Evolutionary conservation across 2,888 invertebrate genomes (phyloP).

Genomic region (Homarus gammarus): DNA sequence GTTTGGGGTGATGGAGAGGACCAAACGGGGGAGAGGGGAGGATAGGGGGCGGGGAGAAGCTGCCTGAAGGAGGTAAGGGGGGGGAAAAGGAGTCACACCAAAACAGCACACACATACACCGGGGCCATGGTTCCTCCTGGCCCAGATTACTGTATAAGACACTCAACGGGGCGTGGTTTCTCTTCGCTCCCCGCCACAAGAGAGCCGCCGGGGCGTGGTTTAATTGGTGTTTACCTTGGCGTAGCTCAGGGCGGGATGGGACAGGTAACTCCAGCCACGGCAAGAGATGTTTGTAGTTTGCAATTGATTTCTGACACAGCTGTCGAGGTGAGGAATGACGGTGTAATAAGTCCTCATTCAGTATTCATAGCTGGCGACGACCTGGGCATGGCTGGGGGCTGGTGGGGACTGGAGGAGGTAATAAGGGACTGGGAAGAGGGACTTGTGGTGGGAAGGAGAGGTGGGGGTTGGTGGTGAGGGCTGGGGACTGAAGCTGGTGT

Average conservation of each 20-base stretch:
- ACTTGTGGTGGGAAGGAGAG: no score
- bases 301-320: conserved; percentile 42
- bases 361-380: conserved; percentile 36
- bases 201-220: background rate
- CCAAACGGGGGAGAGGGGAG: background rate
- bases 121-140: conserved; percentile 13
- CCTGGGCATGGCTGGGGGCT: no score
- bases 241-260: background rate
- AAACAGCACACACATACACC: no score
- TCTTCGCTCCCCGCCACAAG: background rate
- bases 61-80: background rate
- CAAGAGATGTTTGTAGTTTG: conserved; percentile 7
- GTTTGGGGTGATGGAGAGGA: background rate
- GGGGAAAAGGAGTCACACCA: background rate
- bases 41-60: background rate
- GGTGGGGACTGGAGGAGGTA: no score
- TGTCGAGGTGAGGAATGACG: conserved; percentile 18
- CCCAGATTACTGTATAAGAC: background rate
- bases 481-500: no score
- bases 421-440: conserved; percentile 15
- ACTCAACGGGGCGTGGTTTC: no score
- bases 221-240: background rate
- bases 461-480: no score
- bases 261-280: conserved; percentile 11
- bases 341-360: conserved; percentile 29